Conservation (phyloP, 2,113 vertebrate species). For the Scolopax mira region DNA sequence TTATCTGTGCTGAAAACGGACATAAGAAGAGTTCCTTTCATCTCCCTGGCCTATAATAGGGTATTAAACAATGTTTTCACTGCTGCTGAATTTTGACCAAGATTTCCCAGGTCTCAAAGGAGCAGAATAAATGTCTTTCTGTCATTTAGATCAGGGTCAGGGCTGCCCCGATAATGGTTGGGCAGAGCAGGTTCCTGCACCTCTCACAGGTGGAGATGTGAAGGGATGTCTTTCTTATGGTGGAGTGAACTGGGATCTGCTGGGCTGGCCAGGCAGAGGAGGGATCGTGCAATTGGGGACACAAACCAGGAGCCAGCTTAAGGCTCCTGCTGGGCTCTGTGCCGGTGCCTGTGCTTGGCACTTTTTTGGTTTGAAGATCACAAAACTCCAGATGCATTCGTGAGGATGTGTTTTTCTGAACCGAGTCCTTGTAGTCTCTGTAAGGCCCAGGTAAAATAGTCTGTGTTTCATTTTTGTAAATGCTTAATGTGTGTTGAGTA, state of each 20-base stretch:
- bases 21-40: not conserved
- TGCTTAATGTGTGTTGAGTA: not conserved
- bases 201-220: not conserved
- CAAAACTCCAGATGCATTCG: not conserved
- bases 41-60: not conserved
- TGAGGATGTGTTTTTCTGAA: not conserved
- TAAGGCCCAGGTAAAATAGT: not conserved
- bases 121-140: not conserved
- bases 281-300: not conserved
- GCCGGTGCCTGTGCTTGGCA: not conserved
- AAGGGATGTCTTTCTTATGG: not conserved
- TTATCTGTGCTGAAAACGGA: not conserved
- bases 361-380: not conserved
- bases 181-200: no score
- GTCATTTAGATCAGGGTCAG: not conserved
- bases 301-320: not conserved
- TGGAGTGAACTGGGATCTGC: not conserved
- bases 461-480: not conserved
- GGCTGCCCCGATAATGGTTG: fast-evolving
- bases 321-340: not conserved
- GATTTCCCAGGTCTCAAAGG: not conserved
- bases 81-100: not conserved
- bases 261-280: not conserved
- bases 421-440: not conserved
- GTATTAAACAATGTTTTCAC: not conserved